Base-by-base conservation (phyloP, 2,113 vertebrate genomes). In the Podocnemis expansa region DNA sequence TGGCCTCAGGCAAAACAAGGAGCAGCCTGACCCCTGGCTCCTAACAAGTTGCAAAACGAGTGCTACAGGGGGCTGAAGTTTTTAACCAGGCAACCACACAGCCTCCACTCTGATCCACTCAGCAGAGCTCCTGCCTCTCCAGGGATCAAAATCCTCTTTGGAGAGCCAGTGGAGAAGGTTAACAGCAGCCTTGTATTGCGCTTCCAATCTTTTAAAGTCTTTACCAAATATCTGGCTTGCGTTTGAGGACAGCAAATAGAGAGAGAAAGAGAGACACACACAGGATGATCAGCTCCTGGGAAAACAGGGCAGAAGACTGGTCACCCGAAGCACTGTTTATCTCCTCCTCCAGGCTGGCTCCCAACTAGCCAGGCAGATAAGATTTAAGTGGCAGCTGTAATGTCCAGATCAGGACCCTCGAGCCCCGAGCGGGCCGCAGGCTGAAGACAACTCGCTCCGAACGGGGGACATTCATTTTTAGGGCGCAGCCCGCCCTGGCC, bases 141-240 rank as follows among this genome's bases (percentile, higher is more conserved):
- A 75, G 43, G 19, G 41, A 22, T 43, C 24, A 27, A 76, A 27
- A 27, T 70, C 63, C n/a, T 70, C n/a, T 70, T 38, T 22, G 63
- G 19, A n/a, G 29, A 3, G 8, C 27, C 27, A 29, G n/a, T 31
- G 58, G 6, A 86, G 54, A 19, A 43, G 34, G 92, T 95, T 90
- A 96, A 94, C 47, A 87, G 89, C 89, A 85, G 87, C 89, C 84
- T 89, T 58, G 80, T 27, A 45, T 34, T 25, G 34, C 3, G 21
- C 11, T 70, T 1, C 2, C 80, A 87, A 38, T 38, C 52, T 47
- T 56, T 78, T 31, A 17, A 78, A 31, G 43, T 5, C 43, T 52
- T 52, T 16, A 52, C 14, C 17, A 27, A 49, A 60, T 13, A 52
- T 52, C 51, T 52, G 51, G 51, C 51, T 52, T 52, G 51, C 7